Base-by-base conservation (phyloP, 2,888 invertebrate species). In the Cynaeus angustus region DNA sequence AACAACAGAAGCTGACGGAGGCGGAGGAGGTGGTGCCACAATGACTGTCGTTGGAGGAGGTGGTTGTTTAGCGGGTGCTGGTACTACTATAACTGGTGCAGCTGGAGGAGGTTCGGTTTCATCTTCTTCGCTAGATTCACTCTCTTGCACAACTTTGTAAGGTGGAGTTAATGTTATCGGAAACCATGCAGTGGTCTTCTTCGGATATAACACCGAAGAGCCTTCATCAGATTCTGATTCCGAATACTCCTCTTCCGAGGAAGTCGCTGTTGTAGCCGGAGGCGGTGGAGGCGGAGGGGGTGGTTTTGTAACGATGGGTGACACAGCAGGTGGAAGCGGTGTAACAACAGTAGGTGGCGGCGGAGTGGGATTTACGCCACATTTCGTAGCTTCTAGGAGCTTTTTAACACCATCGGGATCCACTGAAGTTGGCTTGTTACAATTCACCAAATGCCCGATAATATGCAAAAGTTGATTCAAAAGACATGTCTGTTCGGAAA, bases 391-490 rank as follows among this genome's bases (percentile, higher is more conserved):
- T 10, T 66, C 37, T 13, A 66, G 13, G n/a, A 66, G 26, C 12
- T 45, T 55, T 8, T 55, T 45, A 30, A 45, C 45, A 0, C 13
- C 30, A 7, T 55, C 55, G 7, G 66, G 55, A 9, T 14, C 13
- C 1, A 53, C 53, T 12, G 9, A 14, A 1, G 64, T 52, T 21
- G 45, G 13, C 13, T 28, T 13, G 9, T n/a, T 33, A 13, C 66
- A 66, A 21, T 12, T 46, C 4, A 80, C 70, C 10, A 81, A 67
- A 38, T 80, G 76, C 3, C 76, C 75, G 38, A 81, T 69, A n/a
- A 80, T 74, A 46, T 80, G 76, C 8, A 80, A 56, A 43, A 81
- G 71, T 61, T 80, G 80, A 4, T 78, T 79, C 33, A 81, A 64
- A 9, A 81, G 72, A 58, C 80, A 81, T 0, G 79, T 79, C 58